Base-by-base conservation (phyloP, 2,113 vertebrate species). In the Apteryx mantelli region DNA sequence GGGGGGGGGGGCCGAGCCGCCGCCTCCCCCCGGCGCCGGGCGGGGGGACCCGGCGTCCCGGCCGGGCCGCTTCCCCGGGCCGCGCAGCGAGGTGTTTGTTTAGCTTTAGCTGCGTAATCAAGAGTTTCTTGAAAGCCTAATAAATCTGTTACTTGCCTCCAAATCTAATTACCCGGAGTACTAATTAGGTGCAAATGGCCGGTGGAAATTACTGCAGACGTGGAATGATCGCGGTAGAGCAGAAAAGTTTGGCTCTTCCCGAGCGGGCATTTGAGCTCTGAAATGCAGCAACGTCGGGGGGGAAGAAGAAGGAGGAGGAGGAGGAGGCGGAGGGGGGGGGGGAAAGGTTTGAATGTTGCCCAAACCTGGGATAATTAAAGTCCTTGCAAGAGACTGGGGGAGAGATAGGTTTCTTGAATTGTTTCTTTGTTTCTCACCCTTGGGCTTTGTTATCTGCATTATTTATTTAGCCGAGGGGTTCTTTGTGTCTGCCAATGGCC, bases 401-500 rank as follows among this genome's bases (percentile, higher is more conserved):
- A 97, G 98, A 97, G 97, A 98, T 97, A 98, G 98, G 98, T 98
- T 98, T 98, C 98, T 98, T 98, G 98, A 97, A 98, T 98, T 98
- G 98, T 98, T 98, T 97, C 98, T 98, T 99, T 99, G 98, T 99
- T 98, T 98, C 98, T 98, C 98, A 95, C 98, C 97, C 97, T 98
- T 97, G 98, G 98, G 97, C 98, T 99, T 99, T 99, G 99, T 99
- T 99, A 99, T 99, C 99, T 97, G 98, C 98, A 98, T 98, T 99
- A 99, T 99, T 99, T 99, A 99, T 99, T 99, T 98, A 98, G 98
- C 99, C 98, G 98, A 98, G 98, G 99, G 99, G 98, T 98, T 97
- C 99, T 99, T 99, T 99, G 99, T 99, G 98, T 99, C 98, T 98
- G 98, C 98, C 98, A 99, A 99, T 99, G 99, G 98, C 98, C 99